Conservation (phyloP, 2,113 vertebrate species). For the Polypterus bichir region DNA sequence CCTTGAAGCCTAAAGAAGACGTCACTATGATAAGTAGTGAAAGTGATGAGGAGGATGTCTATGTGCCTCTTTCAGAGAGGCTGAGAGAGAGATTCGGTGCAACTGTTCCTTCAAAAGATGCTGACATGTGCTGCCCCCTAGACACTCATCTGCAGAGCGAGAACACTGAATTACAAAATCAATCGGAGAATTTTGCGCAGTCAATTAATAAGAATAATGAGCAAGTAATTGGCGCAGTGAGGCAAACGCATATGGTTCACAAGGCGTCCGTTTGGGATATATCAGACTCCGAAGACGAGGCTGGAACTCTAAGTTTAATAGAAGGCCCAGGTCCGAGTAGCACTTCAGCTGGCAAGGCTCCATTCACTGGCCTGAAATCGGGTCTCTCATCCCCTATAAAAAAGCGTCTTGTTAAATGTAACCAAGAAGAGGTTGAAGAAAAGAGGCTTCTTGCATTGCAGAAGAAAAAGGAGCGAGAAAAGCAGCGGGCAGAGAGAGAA, state of each 20-base stretch:
- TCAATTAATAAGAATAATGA: no score
- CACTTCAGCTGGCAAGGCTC: background rate
- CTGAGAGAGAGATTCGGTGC: constrained; percentile 34
- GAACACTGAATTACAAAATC: no score
- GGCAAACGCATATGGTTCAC: no score
- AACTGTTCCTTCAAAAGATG: background rate
- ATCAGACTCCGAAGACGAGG: constrained; percentile 10
- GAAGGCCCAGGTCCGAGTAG: background rate
- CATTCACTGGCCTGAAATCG: background rate
- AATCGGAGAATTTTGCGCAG: background rate
- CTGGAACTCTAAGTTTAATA: accelerated
- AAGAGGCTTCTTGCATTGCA: constrained; percentile 25
- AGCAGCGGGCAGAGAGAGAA: constrained; percentile 29
- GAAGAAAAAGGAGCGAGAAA: constrained; percentile 27
- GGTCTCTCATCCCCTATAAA: constrained; percentile 14
- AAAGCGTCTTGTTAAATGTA: constrained; percentile 28
- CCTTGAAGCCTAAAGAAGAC: background rate
- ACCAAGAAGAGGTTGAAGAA: constrained; percentile 27
- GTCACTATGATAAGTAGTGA: constrained; percentile 49
- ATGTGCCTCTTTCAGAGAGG: constrained; percentile 45
- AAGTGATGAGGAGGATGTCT: constrained; percentile 43
- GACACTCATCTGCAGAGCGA: background rate
- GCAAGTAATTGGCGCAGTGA: no score
- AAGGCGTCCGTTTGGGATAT: constrained; percentile 3
- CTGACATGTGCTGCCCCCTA: background rate